Conservation (phyloP, 1,140 invertebrate genomes). For the Augochlora pura region DNA sequence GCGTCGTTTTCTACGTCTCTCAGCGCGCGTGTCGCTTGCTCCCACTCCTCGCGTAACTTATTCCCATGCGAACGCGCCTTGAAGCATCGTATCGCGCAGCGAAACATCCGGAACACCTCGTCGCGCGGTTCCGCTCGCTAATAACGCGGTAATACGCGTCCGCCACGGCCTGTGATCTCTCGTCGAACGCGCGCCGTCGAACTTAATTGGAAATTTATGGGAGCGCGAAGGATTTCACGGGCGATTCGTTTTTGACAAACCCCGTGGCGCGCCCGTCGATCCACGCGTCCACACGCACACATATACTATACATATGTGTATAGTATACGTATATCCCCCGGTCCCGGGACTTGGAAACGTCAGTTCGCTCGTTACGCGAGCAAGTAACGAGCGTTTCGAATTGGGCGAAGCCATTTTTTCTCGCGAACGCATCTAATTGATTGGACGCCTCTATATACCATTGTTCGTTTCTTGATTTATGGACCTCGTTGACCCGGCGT, state of each 20-base stretch:
- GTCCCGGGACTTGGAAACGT: slow-evolving; percentile 30
- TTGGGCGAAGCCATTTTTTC: slow-evolving; percentile 59
- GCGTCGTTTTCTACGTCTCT: too few relatives aligned
- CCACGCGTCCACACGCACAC: not conserved
- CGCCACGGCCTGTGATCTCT: not conserved
- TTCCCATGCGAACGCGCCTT: too few relatives aligned
- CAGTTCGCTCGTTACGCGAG: slow-evolving; percentile 52
- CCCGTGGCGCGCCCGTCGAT: not conserved
- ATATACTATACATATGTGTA: too few relatives aligned
- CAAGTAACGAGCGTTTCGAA: slow-evolving; percentile 57
- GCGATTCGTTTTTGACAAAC: slow-evolving; percentile 42
- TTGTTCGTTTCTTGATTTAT: slow-evolving; percentile 65
- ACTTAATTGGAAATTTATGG: slow-evolving; percentile 48
- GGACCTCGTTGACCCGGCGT: slow-evolving; percentile 43
- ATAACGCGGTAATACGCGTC: slow-evolving; percentile 14
- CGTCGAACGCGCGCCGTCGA: slow-evolving; percentile 15
- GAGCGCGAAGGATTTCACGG: slow-evolving; percentile 40
- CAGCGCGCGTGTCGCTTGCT: too few relatives aligned
- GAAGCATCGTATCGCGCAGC: too few relatives aligned
- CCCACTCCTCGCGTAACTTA: too few relatives aligned
- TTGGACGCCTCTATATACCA: slow-evolving; percentile 54
- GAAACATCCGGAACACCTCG: too few relatives aligned
- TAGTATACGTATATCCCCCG: too few relatives aligned
- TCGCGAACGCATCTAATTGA: slow-evolving; percentile 61
- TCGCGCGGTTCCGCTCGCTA: not conserved